Conservation (phyloP, 2,888 invertebrate species). For the Erannis defoliaria region DNA sequence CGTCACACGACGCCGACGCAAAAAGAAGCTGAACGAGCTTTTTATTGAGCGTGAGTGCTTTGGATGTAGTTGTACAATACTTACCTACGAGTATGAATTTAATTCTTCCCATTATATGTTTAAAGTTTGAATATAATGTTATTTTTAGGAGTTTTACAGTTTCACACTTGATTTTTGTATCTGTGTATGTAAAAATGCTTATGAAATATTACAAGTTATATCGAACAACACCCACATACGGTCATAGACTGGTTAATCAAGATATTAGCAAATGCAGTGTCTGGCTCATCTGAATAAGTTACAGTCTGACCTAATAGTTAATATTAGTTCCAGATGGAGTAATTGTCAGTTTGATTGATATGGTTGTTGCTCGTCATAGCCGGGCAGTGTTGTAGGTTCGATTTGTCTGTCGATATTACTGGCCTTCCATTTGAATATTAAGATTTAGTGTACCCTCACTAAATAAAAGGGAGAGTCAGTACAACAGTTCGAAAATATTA, state of each 20-base stretch:
- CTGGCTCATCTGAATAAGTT: slow-evolving; percentile 11
- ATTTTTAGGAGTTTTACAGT: neutral
- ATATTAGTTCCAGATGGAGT: neutral
- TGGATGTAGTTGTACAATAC: too few species aligned
- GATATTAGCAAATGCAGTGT: slow-evolving; percentile 8
- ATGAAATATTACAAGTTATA: slow-evolving; percentile 16
- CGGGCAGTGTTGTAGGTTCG: neutral
- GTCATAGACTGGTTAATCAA: slow-evolving; percentile 9
- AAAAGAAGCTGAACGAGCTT: too few species aligned
- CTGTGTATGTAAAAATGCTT: slow-evolving; percentile 5
- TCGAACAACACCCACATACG: slow-evolving; percentile 15
- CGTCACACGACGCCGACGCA: too few species aligned
- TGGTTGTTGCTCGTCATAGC: neutral
- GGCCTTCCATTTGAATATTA: too few species aligned
- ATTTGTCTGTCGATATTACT: too few species aligned
- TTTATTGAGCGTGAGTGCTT: too few species aligned
- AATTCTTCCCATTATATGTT: too few species aligned
- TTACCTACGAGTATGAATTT: too few species aligned
- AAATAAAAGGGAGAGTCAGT: too few species aligned
- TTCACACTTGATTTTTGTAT: neutral
- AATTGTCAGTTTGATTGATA: neutral
- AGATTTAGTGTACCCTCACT: too few species aligned
- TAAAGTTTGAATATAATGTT: too few species aligned
- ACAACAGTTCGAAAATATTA: too few species aligned
- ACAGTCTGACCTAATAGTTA: neutral